Evolutionary conservation across 2,888 invertebrate species (phyloP).

Genomic region (Agonum fuliginosum): DNA sequence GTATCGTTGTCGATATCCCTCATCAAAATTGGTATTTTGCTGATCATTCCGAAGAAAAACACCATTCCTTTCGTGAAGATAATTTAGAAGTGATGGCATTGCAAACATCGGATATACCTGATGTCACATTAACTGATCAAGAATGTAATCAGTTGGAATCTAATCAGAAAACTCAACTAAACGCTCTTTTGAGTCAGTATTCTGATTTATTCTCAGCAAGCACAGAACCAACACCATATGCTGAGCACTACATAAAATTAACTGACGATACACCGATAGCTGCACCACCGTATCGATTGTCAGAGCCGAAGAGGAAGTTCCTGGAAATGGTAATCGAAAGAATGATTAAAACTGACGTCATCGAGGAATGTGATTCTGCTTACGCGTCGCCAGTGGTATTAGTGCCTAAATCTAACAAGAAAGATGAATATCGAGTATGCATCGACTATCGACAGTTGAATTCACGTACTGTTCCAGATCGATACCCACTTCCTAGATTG

Average conservation of each 20-base stretch:
- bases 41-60: neutral
- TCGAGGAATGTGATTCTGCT: neutral
- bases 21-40: neutral
- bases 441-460: neutral
- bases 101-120: neutral
- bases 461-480: neutral
- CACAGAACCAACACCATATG: neutral
- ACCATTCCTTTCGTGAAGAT: neutral
- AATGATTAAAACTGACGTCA: neutral
- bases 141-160: neutral
- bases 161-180: neutral
- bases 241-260: neutral
- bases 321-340: neutral
- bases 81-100: neutral
- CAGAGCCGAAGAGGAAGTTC: neutral
- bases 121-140: neutral
- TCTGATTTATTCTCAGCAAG: neutral
- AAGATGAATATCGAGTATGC: neutral
- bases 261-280: conserved; percentile 3
- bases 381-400: neutral
- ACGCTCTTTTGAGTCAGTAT: neutral
- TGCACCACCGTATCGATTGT: neutral
- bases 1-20: neutral
- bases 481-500: conserved; percentile 32
- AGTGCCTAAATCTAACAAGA: neutral